Evolutionary conservation across 2,113 vertebrate species (phyloP).

Genomic region (Benitochromis conjunctus): DNA sequence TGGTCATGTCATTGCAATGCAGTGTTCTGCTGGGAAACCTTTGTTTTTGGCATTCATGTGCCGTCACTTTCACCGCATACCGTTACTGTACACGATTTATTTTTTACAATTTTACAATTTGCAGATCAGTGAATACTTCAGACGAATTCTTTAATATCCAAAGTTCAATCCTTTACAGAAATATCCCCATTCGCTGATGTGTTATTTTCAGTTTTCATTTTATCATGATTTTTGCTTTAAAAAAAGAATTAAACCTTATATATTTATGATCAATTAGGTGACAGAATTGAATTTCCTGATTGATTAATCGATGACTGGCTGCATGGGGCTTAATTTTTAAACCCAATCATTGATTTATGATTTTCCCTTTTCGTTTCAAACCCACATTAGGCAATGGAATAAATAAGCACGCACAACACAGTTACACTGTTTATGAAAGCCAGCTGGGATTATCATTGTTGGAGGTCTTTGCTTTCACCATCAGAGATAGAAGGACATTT

Average conservation of each 20-base stretch:
- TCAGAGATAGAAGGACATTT: background rate
- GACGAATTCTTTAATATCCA: background rate
- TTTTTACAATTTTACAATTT: background rate
- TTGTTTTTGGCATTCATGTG: background rate
- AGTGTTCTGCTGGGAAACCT: background rate
- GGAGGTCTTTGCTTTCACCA: constrained; percentile 5
- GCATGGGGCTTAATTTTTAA: background rate
- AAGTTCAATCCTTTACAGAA: background rate
- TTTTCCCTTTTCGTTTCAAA: background rate
- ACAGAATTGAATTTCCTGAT: background rate
- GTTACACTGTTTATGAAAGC: background rate
- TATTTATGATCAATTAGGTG: rapidly evolving
- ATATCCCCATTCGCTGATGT: background rate
- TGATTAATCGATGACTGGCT: background rate
- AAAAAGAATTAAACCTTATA: background rate
- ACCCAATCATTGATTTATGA: rapidly evolving
- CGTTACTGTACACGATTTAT: background rate
- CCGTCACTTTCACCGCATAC: background rate
- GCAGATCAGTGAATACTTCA: background rate
- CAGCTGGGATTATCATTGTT: background rate
- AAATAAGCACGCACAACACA: background rate
- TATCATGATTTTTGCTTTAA: background rate
- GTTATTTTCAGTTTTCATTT: background rate
- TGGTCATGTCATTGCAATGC: background rate
- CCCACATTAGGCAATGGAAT: background rate